Evolutionary conservation across 2,113 vertebrate genomes (phyloP).

Genomic region (Chunga burmeisteri): DNA sequence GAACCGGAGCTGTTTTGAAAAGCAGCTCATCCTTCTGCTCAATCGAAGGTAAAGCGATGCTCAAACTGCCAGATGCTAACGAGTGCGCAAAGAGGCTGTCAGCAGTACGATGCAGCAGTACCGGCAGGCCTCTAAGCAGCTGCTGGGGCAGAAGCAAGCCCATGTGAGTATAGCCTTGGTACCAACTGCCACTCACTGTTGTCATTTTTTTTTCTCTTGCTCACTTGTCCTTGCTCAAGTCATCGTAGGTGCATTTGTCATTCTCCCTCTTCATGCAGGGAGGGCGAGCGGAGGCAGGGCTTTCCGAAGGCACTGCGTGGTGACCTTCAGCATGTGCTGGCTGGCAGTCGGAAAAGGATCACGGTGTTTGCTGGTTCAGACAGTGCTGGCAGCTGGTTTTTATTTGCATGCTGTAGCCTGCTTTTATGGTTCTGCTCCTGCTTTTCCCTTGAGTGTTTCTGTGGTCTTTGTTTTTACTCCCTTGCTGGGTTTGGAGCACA

Average conservation of each 20-base stretch:
- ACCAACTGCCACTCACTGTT: rapidly evolving
- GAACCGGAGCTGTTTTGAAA: rapidly evolving
- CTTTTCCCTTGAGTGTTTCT: neutral
- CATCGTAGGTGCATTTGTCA: neutral
- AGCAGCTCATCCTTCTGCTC: neutral
- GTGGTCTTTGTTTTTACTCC: neutral
- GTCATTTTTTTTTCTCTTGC: rapidly evolving
- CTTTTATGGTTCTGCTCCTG: neutral
- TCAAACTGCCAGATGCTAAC: neutral
- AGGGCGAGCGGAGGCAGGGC: neutral
- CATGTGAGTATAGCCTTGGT: neutral
- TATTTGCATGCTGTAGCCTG: neutral
- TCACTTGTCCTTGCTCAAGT: neutral
- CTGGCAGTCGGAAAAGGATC: neutral
- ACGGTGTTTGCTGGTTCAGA: neutral
- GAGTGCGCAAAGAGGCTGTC: neutral
- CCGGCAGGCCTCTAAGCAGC: neutral
- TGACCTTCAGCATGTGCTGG: rapidly evolving
- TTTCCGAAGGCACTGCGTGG: rapidly evolving
- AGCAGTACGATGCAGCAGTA: neutral
- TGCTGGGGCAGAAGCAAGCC: neutral
- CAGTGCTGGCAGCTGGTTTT: neutral
- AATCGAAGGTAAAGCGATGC: neutral
- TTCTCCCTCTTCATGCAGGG: neutral
- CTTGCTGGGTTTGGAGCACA: neutral